Conservation (phyloP, 2,113 vertebrate genomes). For the Lampris megalopsis region DNA sequence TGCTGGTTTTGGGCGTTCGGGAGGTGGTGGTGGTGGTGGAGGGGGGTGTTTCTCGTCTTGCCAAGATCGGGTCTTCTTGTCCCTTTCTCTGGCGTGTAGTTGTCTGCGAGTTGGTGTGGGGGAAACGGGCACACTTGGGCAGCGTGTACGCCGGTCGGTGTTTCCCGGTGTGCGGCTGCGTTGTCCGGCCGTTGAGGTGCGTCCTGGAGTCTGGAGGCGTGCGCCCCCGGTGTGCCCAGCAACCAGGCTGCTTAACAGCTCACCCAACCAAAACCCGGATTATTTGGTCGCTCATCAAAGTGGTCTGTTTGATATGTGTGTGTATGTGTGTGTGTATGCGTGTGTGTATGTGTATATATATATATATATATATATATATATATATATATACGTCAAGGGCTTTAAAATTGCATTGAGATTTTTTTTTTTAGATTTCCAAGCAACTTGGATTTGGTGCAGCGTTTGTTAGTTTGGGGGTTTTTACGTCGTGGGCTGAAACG, state of each 20-base stretch:
- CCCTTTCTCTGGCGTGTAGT: constrained; percentile 5
- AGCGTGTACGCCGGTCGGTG: neutral
- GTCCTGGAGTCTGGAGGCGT: constrained; percentile 10
- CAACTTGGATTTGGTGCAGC: constrained; percentile 49
- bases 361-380: no score
- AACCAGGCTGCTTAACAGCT: constrained; percentile 18
- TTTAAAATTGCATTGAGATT: neutral
- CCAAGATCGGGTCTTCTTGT: neutral
- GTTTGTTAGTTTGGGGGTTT: constrained; percentile 36
- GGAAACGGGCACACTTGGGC: no score
- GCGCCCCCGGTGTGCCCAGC: constrained; percentile 46
- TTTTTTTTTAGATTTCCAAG: neutral
- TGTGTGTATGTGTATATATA: no score
- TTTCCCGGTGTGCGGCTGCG: neutral
- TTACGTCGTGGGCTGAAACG: neutral
- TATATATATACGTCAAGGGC: neutral
- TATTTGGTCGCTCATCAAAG: neutral
- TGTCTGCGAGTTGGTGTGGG: constrained; percentile 18
- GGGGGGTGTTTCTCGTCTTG: neutral
- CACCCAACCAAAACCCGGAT: constrained; percentile 41
- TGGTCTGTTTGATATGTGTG: neutral
- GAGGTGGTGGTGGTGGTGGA: no score
- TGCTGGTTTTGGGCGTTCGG: constrained; percentile 42
- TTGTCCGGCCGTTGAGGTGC: neutral
- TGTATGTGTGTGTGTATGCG: no score